A percentile compares a stretch with the other conserved stretches of the same genome.
phyloP scores from a whole-genome alignment of 2,888 invertebrate species.

The Ditylenchus weischeri region DNA sequence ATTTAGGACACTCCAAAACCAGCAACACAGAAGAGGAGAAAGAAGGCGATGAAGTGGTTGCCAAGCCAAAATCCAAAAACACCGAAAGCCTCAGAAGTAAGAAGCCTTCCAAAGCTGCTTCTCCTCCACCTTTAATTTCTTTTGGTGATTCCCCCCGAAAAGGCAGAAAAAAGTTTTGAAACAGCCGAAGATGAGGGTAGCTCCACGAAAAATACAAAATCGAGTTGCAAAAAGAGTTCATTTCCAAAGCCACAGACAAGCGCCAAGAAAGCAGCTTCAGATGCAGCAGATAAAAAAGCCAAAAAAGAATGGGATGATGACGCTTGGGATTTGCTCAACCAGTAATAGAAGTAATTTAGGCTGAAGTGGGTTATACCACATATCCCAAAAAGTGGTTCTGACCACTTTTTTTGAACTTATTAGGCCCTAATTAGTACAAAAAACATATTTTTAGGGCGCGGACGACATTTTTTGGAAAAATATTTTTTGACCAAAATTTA shows the following conservation, averaged over 20 bases:
- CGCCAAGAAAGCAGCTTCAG: constrained; percentile 9
- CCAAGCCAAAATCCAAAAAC: not conserved
- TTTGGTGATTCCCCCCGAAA: constrained; percentile 11
- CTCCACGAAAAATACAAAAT: not conserved
- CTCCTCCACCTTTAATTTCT: constrained; percentile 22
- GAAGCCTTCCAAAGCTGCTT: constrained; percentile 11
- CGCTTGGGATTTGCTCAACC: constrained; percentile 56
- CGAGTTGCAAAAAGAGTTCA: constrained; percentile 12
- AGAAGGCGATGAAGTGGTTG: not conserved
- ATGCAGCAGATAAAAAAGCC: constrained; percentile 20
- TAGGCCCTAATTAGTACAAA: no score
- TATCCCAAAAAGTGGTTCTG: no score
- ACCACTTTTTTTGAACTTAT: no score
- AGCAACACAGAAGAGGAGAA: constrained; percentile 13
- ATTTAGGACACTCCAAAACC: not conserved
- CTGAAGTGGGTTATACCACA: no score
- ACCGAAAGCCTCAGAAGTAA: not conserved
- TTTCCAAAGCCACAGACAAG: constrained; percentile 4
- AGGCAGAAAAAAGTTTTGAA: not conserved
- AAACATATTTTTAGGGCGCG: no score
- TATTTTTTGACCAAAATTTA: no score
- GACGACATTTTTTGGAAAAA: no score
- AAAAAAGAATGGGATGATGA: constrained; percentile 53
- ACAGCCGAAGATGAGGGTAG: not conserved
- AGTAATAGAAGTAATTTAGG: not conserved